A percentile compares a stretch with the other conserved stretches of the same genome.
Evolutionary conservation across 2,888 invertebrate species (phyloP).

Genomic region (Megalurothrips usitatus): DNA sequence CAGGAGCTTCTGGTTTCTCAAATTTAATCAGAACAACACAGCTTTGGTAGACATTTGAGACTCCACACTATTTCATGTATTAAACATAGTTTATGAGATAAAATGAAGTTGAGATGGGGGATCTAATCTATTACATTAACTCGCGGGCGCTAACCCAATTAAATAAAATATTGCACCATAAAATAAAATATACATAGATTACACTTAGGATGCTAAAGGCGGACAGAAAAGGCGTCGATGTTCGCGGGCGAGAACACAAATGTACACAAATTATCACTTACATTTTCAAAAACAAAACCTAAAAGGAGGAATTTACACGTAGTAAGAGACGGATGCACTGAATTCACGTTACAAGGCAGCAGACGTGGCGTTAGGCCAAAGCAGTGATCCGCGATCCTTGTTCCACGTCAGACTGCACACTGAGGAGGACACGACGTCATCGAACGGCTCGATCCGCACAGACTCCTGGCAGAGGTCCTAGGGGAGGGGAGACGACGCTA

Average conservation of each 20-base stretch:
- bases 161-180: slow-evolving; percentile 21
- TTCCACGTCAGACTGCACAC: too few species aligned
- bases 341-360: background rate
- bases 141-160: background rate
- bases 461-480: too few species aligned
- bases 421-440: too few species aligned
- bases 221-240: background rate
- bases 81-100: background rate
- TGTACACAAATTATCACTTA: background rate
- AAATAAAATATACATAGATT: slow-evolving; percentile 4
- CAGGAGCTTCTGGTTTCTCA: too few species aligned
- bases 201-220: too few species aligned
- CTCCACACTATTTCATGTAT: background rate
- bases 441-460: too few species aligned
- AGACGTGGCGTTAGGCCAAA: too few species aligned
- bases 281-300: background rate
- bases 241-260: background rate
- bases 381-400: too few species aligned
- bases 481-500: too few species aligned
- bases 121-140: background rate
- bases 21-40: too few species aligned
- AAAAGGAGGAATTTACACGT: background rate
- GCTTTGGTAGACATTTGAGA: background rate
- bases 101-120: background rate
- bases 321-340: background rate